phyloP scores from a whole-genome alignment of 2,113 vertebrate species.

The Sakesphorus luctuosus region DNA sequence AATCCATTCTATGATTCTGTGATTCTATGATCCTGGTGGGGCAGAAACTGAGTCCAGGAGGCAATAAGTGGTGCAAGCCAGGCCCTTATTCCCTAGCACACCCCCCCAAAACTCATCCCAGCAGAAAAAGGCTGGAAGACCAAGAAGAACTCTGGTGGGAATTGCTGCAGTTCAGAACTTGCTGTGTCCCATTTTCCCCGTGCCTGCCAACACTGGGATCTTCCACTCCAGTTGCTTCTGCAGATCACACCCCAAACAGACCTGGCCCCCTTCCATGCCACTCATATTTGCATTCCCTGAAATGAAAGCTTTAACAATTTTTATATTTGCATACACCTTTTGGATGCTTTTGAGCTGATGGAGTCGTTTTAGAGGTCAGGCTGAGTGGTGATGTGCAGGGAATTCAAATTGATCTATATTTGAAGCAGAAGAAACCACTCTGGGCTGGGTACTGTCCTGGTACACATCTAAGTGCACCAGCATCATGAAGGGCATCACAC shows the following conservation, averaged over 20 bases:
- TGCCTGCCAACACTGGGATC: not conserved
- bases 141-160: not conserved
- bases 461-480: not conserved
- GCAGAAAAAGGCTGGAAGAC: not conserved
- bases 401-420: not conserved
- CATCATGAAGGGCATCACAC: not conserved
- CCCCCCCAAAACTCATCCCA: not conserved
- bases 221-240: not conserved
- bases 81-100: not conserved
- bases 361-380: not conserved
- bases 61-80: rapidly evolving
- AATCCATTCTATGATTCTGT: too few relatives aligned
- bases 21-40: not conserved
- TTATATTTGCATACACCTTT: not conserved
- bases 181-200: not conserved
- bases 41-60: not conserved
- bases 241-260: not conserved
- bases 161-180: not conserved
- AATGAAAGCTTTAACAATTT: not conserved
- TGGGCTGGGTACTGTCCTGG: not conserved
- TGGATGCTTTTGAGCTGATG: not conserved
- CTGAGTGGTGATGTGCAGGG: not conserved
- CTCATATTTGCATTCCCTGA: not conserved
- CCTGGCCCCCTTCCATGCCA: not conserved
- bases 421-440: not conserved